These are phyloP conservation scores for Drosophila trapezifrons DNA, from an alignment of 1,140 invertebrate species.

Conservation along the genomic window DNA sequence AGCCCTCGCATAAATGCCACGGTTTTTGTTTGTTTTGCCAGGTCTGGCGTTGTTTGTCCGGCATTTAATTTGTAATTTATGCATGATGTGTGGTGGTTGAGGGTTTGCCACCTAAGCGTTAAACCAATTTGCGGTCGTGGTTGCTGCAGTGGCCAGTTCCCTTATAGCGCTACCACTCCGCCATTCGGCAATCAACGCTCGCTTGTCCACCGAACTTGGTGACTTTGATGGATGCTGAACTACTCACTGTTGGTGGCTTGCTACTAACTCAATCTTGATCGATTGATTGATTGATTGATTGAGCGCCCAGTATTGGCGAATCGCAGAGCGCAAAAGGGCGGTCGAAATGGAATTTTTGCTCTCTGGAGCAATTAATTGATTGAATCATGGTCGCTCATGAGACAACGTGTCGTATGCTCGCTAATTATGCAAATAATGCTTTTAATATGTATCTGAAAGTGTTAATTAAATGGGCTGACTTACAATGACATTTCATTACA, in stretches of 20 bases:
- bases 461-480: conserved; percentile 33
- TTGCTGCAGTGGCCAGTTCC: background rate
- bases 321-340: background rate
- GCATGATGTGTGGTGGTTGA: conserved; percentile 36
- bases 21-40: conserved; percentile 31
- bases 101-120: conserved; percentile 49
- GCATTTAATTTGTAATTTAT: conserved; percentile 67
- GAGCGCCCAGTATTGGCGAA: too few species aligned
- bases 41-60: conserved; percentile 26
- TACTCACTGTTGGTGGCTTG: conserved; percentile 13
- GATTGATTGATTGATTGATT: conserved; percentile 47
- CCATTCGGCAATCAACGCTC: conserved; percentile 8
- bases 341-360: conserved; percentile 29
- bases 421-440: conserved; percentile 28
- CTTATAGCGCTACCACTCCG: conserved; percentile 12
- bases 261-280: conserved; percentile 54
- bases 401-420: conserved; percentile 13
- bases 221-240: conserved; percentile 62
- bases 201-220: conserved; percentile 23
- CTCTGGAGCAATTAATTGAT: conserved; percentile 30
- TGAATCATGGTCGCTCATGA: conserved; percentile 15
- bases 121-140: conserved; percentile 55
- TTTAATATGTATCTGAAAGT: conserved; percentile 15
- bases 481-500: conserved; percentile 26
- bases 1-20: conserved; percentile 4